Base-by-base conservation (phyloP, 2,113 vertebrate genomes). In the Alouatta palliata region DNA sequence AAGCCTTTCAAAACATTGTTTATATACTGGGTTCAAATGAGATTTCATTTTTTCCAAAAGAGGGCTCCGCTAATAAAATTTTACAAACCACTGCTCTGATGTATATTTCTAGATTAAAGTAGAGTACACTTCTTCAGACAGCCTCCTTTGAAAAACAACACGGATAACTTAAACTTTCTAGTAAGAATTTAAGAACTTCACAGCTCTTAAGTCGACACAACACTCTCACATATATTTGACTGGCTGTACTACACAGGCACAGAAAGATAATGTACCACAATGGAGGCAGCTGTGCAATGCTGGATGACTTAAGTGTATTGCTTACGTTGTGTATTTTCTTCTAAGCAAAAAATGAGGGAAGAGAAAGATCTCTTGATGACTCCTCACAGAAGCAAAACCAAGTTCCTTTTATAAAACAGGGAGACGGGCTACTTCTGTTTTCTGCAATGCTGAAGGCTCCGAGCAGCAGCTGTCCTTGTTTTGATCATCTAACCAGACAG, bases 231-330 rank as follows among this genome's bases (percentile, higher is more conserved):
- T 4, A 73, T 19, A 30, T 32, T 49, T 49, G 43, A 32, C 43
- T 3, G 2, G 20, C 79, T 52, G 27, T 5, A n/a, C 64, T 13
- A 35, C 47, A 11, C 11, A 35, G 56, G 58, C 45, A 13, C 0
- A 8, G 40, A 76, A 35, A 21, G 25, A 47, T 1, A 6, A 5
- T 6, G 45, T 2, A 5, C 12, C 40, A 6, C 45, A 12, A 49
- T 2, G 32, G 23, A 81, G 32, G 16, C 1, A 25, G 37, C 3
- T 14, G 1, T 21, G 8, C 27, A 17, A 1, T 0, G 2, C 13
- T 21, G 12, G 56, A 3, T 7, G 89, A 56, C 9, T 47, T 35
- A 3, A 3, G 77, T 61, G 25, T 20, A 76, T 9, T n/a, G 40
- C 73, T 54, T 16, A 20, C 13, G 56, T 17, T 30, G 3, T 10